Evolutionary conservation across 2,797 vertebrate species (phyloP), one percentile per base, ranked within the genome.

Genomic region (Phrynocephalus vlangalii): DNA sequence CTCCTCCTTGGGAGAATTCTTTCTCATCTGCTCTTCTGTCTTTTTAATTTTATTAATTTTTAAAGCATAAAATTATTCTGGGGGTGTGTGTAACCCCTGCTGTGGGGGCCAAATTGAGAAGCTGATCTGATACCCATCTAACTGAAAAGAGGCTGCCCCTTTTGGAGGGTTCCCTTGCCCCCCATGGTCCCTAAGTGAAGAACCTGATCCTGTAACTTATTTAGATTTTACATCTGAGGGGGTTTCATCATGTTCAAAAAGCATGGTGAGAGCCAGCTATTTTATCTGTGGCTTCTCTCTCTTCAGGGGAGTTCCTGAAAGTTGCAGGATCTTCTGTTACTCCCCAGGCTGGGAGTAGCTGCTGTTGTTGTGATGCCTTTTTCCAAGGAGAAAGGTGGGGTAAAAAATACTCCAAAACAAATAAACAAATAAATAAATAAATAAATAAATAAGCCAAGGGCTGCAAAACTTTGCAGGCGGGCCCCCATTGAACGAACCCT

Each of bases 401-500:
- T 44, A 44, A 44, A 44, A 44, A 44, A 44, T 5, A 44, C 38
- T 5, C 38, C 38, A 44, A 44, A 44, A 33, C 33, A 33, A 44
- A 44, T 3, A 44, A 44, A 44, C 38, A 44, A 44, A 44, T 3
- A 44, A 44, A 44, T 44, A 44, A 44, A 44, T 44, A 44, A 44
- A 44, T 44, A 44, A 44, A 44, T 44, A 44, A 44, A 44, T 44
- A 44, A 44, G 77, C 0, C 79, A 77, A 83, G 50, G 77, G 83
- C 2, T 15, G 50, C 89, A 82, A 85, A 84, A 72, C 0, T 5
- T 79, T 89, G 81, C 56, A 84, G 80, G 82, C 85, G 60, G 8
- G 71, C 33, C 77, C 80, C 86, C 82, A 5, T 44, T 26, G 82
- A 63, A 73, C 33, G 28, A 44, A 44, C 38, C 38, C 16, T 67